Conservation (phyloP, 1,140 invertebrate species). For the Cydia strobilella region DNA sequence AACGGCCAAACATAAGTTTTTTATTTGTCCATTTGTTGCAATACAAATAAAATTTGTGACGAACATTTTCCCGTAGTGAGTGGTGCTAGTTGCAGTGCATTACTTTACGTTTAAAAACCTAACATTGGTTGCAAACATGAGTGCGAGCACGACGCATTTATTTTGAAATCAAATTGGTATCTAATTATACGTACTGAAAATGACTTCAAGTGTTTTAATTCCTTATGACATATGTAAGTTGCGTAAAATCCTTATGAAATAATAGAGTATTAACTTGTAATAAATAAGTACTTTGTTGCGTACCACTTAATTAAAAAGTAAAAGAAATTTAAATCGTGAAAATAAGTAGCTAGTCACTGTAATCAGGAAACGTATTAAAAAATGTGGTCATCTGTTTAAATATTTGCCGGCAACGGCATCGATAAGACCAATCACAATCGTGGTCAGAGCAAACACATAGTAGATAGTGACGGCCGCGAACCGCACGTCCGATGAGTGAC, state of each 20-base stretch:
- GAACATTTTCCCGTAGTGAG: background rate
- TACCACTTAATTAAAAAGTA: background rate
- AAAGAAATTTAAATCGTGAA: background rate
- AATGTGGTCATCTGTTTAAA: background rate
- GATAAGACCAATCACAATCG: conserved; percentile 11
- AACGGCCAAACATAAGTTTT: background rate
- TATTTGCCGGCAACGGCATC: background rate
- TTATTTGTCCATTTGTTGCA: background rate
- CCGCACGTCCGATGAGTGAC: conserved; percentile 4
- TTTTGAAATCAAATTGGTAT: no score
- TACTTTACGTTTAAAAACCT: background rate
- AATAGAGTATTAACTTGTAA: no score
- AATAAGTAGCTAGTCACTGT: background rate
- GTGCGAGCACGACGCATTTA: no score
- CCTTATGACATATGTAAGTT: no score
- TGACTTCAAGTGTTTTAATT: no score
- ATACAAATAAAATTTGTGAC: background rate
- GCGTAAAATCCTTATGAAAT: no score
- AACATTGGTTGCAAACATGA: no score
- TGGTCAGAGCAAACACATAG: background rate
- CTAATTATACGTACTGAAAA: no score
- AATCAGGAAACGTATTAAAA: background rate
- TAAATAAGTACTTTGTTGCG: no score
- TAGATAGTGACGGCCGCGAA: background rate
- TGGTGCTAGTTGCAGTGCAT: background rate